Base-by-base conservation (phyloP, 2,888 invertebrate genomes). In the Osedax frankpressi region DNA sequence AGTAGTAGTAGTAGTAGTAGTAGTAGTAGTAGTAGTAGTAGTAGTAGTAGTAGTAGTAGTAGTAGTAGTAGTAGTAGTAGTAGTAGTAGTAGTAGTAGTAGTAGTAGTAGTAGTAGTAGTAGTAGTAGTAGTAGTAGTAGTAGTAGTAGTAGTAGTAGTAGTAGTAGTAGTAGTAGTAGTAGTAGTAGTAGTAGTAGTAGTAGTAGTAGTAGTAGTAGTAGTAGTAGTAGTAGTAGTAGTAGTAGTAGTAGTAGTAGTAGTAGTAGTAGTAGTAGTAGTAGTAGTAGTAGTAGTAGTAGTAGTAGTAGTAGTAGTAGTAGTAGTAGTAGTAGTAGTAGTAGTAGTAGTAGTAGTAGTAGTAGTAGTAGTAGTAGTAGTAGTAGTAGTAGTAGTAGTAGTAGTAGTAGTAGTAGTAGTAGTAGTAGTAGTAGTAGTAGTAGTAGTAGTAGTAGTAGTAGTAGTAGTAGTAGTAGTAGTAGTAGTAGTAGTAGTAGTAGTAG, bases 341-440 rank as follows among this genome's bases (percentile, higher is more conserved):
- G 44, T 44, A 44, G 44, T 44, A 44, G 44, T 44, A 44, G 44
- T 44, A 44, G 44, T 44, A 44, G 44, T 44, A 44, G 44, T 44
- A 44, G 44, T 44, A 44, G 44, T 44, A 44, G 68, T 68, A 25
- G 68, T 68, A 68, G 68, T 68, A 68, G 68, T 68, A 26, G 28
- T 24, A 27, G 68, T 24, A 68, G 27, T 68, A 68, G 68, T 68
- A 68, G 44, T 44, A 44, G 44, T 44, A 44, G 44, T 44, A 44
- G 68, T 68, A 24, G 68, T 68, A 24, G 68, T 68, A 2, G 68
- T 68, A 24, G 68, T 68, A 68, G 27, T 68, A 68, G 68, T 68
- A 68, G 68, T 68, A 24, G 68, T 68, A 68, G 68, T 68, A 68
- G 62, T 62, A 62, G 62, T 62, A 62, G 62, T 62, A 62, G 62